Percentiles rank a stretch among this genome's conserved stretches.
Conservation (phyloP, 2,113 vertebrate genomes). For the Pteruthius melanotis region DNA sequence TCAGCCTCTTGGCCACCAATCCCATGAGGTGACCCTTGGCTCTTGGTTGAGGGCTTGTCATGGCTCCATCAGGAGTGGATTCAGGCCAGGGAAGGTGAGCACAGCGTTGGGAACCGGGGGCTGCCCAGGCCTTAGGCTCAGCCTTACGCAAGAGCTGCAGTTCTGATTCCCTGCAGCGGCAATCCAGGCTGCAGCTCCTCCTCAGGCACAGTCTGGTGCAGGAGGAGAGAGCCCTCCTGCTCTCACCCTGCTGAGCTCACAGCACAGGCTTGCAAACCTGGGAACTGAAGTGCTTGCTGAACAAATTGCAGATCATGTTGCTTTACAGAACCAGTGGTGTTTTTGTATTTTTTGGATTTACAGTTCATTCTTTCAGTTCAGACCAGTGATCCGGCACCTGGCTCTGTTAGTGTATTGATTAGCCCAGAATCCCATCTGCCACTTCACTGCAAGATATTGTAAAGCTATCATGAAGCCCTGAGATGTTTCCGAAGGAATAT, state of each 20-base stretch:
- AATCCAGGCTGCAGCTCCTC: not conserved
- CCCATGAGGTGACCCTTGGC: not conserved
- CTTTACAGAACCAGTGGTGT: not conserved
- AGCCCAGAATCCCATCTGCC: not conserved
- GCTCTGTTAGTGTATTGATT: not conserved
- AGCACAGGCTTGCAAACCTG: not conserved
- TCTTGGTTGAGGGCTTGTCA: not conserved
- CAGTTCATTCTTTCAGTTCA: not conserved
- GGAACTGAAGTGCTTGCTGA: fast-evolving
- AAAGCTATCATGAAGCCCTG: not conserved
- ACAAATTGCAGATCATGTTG: not conserved
- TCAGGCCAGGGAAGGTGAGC: not conserved
- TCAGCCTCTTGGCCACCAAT: not conserved
- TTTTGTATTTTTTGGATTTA: not conserved
- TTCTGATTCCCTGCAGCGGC: not conserved
- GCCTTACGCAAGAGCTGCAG: not conserved
- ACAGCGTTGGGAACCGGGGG: fast-evolving
- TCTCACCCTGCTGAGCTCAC: not conserved
- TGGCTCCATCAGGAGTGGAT: not conserved
- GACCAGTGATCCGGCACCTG: not conserved
- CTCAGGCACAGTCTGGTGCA: not conserved
- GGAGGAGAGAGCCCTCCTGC: not conserved
- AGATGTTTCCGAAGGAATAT: not conserved
- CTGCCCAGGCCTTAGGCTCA: not conserved
- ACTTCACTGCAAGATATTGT: not conserved